phyloP scores from a whole-genome alignment of 2,888 invertebrate genomes.

The Chymomyza procnemis region DNA sequence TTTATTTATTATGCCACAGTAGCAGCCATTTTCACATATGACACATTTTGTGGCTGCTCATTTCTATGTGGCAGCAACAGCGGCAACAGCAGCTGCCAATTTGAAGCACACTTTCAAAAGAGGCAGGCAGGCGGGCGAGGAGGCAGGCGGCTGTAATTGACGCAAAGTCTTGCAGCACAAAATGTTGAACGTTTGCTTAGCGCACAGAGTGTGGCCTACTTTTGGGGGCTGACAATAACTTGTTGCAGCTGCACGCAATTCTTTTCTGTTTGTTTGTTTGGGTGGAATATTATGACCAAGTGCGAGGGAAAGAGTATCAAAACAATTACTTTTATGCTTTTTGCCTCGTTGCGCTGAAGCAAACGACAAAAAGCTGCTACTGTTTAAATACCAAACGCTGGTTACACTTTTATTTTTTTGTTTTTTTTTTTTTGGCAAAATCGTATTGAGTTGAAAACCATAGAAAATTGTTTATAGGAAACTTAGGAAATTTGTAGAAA shows the following conservation, averaged over 20 bases:
- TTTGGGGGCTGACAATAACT: neutral
- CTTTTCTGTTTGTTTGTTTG: no score
- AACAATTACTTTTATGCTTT: no score
- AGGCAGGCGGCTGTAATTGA: neutral
- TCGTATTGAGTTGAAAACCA: no score
- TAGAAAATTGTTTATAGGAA: no score
- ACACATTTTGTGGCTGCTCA: neutral
- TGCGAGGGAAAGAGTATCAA: neutral
- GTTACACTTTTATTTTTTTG: neutral
- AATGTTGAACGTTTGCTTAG: neutral
- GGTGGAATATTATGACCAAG: no score
- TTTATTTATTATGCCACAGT: slow-evolving; percentile 13
- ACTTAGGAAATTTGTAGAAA: no score
- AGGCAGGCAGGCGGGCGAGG: no score
- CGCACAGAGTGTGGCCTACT: neutral
- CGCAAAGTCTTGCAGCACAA: neutral
- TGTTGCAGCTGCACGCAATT: neutral
- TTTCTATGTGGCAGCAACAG: neutral
- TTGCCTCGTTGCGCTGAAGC: no score
- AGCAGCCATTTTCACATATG: slow-evolving; percentile 4
- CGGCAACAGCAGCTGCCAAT: neutral
- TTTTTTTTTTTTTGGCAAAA: no score
- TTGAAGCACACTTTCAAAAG: neutral
- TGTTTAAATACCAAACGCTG: no score
- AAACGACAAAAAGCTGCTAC: neutral